Base-by-base conservation (phyloP, 2,797 vertebrate genomes). In the Hydrocynus forskahlii region DNA sequence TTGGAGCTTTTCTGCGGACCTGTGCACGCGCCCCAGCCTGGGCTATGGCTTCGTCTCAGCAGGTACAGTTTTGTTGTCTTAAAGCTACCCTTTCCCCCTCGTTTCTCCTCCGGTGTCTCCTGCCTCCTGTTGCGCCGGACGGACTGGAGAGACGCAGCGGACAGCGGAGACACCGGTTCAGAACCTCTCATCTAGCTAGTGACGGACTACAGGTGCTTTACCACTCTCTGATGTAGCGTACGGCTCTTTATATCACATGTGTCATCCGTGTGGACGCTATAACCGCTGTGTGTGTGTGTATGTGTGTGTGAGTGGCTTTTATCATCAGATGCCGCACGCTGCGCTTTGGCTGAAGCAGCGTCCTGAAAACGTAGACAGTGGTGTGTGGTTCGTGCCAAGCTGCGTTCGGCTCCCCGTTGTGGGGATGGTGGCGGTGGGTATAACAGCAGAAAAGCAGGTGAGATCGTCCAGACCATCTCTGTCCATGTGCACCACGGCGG, bases 191-290 rank as follows among this genome's bases (percentile, higher is more conserved):
- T 64, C 14, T 59, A 68, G 54, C n/a, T 43, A 62, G 52, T 13
- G 13, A 52, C 40, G 67, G 78, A 86, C 85, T 83, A 84, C 85
- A 83, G 81, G 83, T 86, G 81, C 60, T 40, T 55, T 23, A 14
- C 19, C 5, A 59, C 69, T 25, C 62, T 60, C 62, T 7, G 54
- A 74, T 73, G 45, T 21, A 14, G 29, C 21, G 2, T 77, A 1
- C 25, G 38, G 52, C 38, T 14, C 43, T 57, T 50, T 12, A 21
- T 59, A 40, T 29, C 48, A 2, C 16, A 13, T 71, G 23, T 19
- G 0, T 54, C 16, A 52, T 29, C n/a, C 23, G 19, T 63, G 9
- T 6, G 63, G n/a, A 48, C n/a, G 48, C 29, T 38, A 40, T 75
- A 62, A 10, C 21, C 21, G 23, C 25, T 66, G 63, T 66, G 5